Conservation (phyloP, 2,113 vertebrate genomes). For the Gymnocephalus cernua region DNA sequence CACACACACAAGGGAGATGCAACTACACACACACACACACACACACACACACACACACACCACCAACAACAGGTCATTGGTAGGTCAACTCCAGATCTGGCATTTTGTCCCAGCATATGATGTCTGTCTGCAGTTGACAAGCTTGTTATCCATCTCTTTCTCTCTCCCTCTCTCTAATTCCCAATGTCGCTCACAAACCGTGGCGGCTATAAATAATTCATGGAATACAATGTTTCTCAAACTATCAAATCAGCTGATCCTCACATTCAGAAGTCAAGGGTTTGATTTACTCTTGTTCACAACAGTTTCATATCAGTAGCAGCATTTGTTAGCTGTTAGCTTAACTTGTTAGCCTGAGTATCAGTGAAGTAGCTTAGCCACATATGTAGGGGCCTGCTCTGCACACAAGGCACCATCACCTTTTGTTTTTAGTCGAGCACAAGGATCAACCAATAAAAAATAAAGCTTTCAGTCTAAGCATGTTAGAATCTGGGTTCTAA, state of each 20-base stretch:
- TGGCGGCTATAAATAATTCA: slow-evolving; percentile 43
- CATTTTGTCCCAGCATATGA: slow-evolving; percentile 54
- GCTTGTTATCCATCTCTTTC: slow-evolving; percentile 47
- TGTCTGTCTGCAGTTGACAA: slow-evolving; percentile 50
- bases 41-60: not conserved
- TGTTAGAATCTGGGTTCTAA: no score
- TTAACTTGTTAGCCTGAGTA: not conserved
- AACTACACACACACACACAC: no score
- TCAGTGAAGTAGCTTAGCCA: no score
- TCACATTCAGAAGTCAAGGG: not conserved
- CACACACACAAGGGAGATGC: not conserved
- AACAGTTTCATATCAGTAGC: not conserved
- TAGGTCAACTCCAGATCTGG: slow-evolving; percentile 71
- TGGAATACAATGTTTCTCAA: slow-evolving; percentile 41
- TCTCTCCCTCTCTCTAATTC: slow-evolving; percentile 11
- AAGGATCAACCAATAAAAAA: no score
- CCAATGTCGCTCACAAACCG: not conserved
- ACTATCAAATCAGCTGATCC: slow-evolving; percentile 19
- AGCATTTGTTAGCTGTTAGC: not conserved
- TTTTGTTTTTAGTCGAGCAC: no score
- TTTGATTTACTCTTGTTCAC: not conserved
- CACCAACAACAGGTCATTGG: slow-evolving; percentile 33
- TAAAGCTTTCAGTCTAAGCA: no score
- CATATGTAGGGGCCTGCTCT: no score
- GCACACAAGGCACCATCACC: no score